Conservation (phyloP, 1,140 invertebrate species). For the Brachionus plicatilis region DNA sequence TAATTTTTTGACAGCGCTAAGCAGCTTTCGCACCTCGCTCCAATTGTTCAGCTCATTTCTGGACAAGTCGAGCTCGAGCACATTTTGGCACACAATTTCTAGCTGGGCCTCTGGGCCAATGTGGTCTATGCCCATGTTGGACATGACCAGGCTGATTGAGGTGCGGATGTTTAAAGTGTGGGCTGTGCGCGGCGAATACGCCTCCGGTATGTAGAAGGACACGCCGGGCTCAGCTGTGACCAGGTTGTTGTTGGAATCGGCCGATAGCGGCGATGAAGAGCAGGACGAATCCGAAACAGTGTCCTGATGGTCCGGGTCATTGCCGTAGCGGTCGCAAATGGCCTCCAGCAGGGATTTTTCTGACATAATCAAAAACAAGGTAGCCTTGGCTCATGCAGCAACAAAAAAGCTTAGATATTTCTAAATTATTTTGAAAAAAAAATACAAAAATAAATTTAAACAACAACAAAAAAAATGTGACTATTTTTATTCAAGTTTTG, state of each 20-base stretch:
- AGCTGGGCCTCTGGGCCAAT: constrained; percentile 71
- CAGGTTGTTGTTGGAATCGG: not conserved
- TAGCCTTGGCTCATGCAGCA: not conserved
- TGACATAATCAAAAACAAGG: not conserved
- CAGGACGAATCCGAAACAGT: not conserved
- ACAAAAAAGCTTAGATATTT: not conserved
- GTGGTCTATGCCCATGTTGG: constrained; percentile 77
- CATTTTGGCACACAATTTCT: constrained; percentile 72
- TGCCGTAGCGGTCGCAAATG: constrained; percentile 14
- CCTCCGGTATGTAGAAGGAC: constrained; percentile 16
- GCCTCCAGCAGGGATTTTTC: constrained; percentile 3
- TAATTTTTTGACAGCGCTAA: not conserved
- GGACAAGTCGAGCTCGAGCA: constrained; percentile 80
- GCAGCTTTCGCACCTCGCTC: constrained; percentile 60
- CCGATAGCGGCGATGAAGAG: not conserved
- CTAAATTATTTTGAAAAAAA: not conserved
- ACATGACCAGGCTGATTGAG: constrained; percentile 76
- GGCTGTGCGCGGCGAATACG: not conserved
- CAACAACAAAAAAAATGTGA: not conserved
- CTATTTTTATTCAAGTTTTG: not conserved
- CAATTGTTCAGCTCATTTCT: constrained; percentile 79
- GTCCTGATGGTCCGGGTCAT: not conserved
- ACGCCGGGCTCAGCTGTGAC: not conserved
- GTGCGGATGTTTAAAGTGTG: constrained; percentile 33
- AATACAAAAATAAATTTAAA: not conserved